A percentile compares a stretch with the other conserved stretches of the same genome.
These are phyloP conservation scores for Harpalus rubripes DNA, from an alignment of 2,888 invertebrate genomes.

Conservation along the genomic window DNA sequence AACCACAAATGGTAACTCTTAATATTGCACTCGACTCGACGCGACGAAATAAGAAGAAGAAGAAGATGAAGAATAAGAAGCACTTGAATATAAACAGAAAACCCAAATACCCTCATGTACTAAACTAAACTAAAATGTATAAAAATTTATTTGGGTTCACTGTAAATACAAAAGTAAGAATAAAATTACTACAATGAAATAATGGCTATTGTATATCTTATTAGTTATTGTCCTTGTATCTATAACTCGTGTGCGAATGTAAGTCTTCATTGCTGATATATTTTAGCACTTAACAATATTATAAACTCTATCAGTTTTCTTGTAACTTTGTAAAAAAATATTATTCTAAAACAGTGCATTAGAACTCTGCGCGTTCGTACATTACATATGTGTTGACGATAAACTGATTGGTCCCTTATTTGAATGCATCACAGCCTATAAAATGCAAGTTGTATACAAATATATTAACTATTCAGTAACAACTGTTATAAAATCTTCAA, in stretches of 20 bases:
- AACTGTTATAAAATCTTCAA: conserved; percentile 66
- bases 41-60: conserved; percentile 33
- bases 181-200: conserved; percentile 46
- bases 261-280: conserved; percentile 63
- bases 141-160: conserved; percentile 69
- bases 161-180: conserved; percentile 33
- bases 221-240: conserved; percentile 62
- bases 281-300: conserved; percentile 64
- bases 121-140: conserved; percentile 15
- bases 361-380: conserved; percentile 55
- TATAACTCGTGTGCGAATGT: conserved; percentile 60
- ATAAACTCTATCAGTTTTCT: conserved; percentile 50
- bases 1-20: conserved; percentile 64
- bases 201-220: conserved; percentile 50
- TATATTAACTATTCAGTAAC: conserved; percentile 67
- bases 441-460: conserved; percentile 74
- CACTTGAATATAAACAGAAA: conserved; percentile 20
- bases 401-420: conserved; percentile 75
- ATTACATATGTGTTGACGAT: conserved; percentile 27
- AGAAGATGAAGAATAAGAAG: no score
- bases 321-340: conserved; percentile 65
- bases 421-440: conserved; percentile 76
- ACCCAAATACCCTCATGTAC: conserved; percentile 15
- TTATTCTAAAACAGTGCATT: conserved; percentile 63
- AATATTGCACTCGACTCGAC: conserved; percentile 61